Evolutionary conservation across 2,797 vertebrate species (phyloP), one percentile per base, ranked within the genome.

Genomic region (Etheostoma perlongum): DNA sequence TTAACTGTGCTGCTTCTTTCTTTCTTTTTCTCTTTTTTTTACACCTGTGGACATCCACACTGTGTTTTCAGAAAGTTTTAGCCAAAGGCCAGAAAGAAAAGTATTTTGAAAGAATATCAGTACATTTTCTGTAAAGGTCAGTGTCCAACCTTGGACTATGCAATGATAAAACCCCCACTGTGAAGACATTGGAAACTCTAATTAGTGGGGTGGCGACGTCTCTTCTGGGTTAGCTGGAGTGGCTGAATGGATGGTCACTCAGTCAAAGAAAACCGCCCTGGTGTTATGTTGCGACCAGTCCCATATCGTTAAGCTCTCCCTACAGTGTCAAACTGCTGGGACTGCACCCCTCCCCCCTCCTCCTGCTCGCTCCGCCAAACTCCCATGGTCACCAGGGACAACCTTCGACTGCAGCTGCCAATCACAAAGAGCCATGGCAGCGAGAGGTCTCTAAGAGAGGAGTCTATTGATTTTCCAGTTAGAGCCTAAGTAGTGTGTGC

Each of bases 401-500:
- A 94, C 94, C 93, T 93, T 92, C 78, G 87, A 87, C 92, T 94
- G 91, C 89, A 89, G 93, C 93, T 95, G 95, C 93, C 94, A 94
- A 85, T 98, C 97, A 97, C 95, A 94, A 96, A 95, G 96, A 96
- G 95, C 94, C 96, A 95, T 96, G 96, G 96, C 96, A 94, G 96
- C 95, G 5, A 90, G 96, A 96, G 96, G 96, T 95, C 95, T 96
- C 96, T 91, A 94, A 89, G 90, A 93, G 87, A 96, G 95, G 92
- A 95, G 95, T 88, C 91, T 97, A 99, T 99, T 99, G 98, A 99
- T 99, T 99, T 99, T 98, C 97, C 97, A 97, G 96, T 99, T 98
- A 98, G 96, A 80, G 94, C 93, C 95, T 98, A 98, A 98, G 96
- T 98, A 99, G 96, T 97, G 96, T 97, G 96, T 96, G 97, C 96